Evolutionary conservation across 1,140 invertebrate genomes (phyloP).

Genomic region (Eupristina koningsbergeri): DNA sequence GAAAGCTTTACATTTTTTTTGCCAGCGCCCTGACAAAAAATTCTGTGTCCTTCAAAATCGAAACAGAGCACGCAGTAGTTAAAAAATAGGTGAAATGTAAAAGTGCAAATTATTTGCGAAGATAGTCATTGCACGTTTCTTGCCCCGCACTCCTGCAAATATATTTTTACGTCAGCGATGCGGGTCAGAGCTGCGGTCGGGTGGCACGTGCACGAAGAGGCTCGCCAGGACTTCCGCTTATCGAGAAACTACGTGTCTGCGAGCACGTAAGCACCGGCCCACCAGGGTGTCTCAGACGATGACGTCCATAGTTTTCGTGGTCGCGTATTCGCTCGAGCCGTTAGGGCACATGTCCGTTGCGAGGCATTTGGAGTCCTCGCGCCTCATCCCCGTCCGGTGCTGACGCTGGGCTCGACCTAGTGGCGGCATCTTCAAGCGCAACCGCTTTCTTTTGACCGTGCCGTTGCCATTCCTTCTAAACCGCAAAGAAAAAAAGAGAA

Average conservation of each 20-base stretch:
- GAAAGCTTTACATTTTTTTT: no score
- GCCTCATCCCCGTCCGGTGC: not conserved
- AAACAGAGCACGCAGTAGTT: no score
- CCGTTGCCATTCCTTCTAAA: constrained; percentile 51
- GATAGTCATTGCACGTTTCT: no score
- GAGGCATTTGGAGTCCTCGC: constrained; percentile 59
- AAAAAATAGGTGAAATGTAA: no score
- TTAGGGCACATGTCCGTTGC: constrained; percentile 63
- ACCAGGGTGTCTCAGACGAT: constrained; percentile 3
- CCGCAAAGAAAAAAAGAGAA: not conserved
- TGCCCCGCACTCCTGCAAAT: no score
- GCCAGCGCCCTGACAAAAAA: no score
- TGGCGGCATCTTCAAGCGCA: constrained; percentile 61
- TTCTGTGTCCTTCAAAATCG: no score
- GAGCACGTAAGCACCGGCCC: not conserved
- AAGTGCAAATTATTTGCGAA: no score
- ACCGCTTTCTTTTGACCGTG: constrained; percentile 49
- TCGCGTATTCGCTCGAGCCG: constrained; percentile 47
- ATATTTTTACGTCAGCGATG: no score
- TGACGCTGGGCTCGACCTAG: constrained; percentile 46
- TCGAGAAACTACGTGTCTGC: not conserved
- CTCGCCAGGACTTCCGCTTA: no score
- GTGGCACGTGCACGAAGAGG: no score
- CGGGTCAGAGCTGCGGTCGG: no score
- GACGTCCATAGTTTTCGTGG: not conserved